phyloP scores from a whole-genome alignment of 2,888 invertebrate species.

The Rhagonycha fulva region DNA sequence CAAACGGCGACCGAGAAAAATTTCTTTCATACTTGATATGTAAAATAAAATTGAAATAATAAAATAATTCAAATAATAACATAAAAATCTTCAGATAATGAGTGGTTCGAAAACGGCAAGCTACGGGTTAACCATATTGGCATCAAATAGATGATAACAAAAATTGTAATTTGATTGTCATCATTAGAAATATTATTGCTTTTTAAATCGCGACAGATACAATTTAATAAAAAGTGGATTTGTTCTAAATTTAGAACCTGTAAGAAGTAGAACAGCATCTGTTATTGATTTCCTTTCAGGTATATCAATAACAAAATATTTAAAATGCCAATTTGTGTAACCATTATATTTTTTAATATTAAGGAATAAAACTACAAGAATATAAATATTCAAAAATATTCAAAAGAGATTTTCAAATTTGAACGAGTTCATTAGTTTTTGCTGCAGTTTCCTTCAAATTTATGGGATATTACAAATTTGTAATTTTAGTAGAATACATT shows the following conservation, averaged over 20 bases:
- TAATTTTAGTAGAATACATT: no score
- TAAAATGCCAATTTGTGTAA: background rate
- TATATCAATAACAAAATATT: background rate
- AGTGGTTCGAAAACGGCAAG: background rate
- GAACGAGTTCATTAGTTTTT: no score
- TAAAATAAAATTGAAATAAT: background rate
- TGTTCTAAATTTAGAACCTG: background rate
- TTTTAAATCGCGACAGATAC: background rate
- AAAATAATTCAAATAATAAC: background rate
- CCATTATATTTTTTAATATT: background rate
- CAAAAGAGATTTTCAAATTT: background rate
- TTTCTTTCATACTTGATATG: no score
- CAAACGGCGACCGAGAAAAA: no score
- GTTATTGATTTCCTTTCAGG: constrained; percentile 1
- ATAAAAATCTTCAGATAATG: background rate
- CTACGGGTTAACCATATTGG: background rate
- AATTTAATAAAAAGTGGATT: background rate
- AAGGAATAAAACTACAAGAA: background rate
- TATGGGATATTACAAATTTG: no score
- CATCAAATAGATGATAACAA: background rate
- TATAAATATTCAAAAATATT: background rate
- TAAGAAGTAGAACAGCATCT: background rate
- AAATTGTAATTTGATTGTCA: background rate
- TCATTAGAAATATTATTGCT: background rate
- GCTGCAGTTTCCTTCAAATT: no score